Base-by-base conservation (phyloP, 2,113 vertebrate genomes). In the Callionymus lyra region DNA sequence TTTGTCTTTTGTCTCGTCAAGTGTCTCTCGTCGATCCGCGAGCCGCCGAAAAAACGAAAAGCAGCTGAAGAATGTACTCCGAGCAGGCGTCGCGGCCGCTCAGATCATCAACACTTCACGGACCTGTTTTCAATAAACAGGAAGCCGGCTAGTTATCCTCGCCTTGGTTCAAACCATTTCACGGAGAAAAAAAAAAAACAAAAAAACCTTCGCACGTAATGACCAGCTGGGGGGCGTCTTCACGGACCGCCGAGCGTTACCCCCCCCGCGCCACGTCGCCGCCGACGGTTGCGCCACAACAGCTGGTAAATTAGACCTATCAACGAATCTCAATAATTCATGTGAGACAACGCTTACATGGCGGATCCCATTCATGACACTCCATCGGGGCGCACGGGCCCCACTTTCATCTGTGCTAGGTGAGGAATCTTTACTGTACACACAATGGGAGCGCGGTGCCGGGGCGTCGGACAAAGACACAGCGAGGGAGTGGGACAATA, bases 261-360 rank as follows among this genome's bases (percentile, higher is more conserved):
- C 75, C n/a, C n/a, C n/a, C n/a, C n/a, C n/a, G n/a, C n/a, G n/a
- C n/a, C 57, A 70, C 53, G 63, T 72, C 68, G 44, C 71, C 68
- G 70, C 56, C 43, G 71, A 78, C 70, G 71, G 74, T 78, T 77
- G 76, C 74, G 72, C 68, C 68, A 81, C 78, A 83, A 83, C 81
- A 83, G 81, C 81, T 83, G 81, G 81, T 74, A 81, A 83, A 83
- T 83, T 78, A 81, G 78, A 76, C 72, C 76, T 62, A 83, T 83
- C 81, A 83, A 38, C 48, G 44, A 76, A 76, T 72, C 65, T 81
- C 73, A 83, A 81, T 83, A 81, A 83, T 83, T 79, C 81, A 83
- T 80, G 68, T 65, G 70, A 72, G 72, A 78, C 76, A 76, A 78
- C 76, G 65, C 70, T 74, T 78, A 81, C 74, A 70, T 75, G 78